Conservation (phyloP, 2,888 invertebrate genomes). For the Drosophila nr. fundita region DNA sequence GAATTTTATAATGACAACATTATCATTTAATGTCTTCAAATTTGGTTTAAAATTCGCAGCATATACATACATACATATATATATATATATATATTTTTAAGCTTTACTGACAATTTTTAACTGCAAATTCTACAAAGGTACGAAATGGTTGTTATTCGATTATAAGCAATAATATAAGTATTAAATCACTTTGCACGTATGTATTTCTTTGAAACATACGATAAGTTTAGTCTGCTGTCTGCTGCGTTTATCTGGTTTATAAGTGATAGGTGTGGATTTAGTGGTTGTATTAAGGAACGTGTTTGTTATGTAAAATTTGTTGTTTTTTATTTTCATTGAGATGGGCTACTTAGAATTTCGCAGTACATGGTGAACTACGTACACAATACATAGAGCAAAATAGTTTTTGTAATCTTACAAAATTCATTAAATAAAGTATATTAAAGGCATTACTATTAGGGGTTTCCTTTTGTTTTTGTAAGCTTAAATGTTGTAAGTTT, state of each 20-base stretch:
- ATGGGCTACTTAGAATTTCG: constrained; percentile 43
- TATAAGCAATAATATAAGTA: constrained; percentile 42
- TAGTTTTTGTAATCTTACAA: constrained; percentile 43
- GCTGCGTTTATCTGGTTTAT: constrained; percentile 23
- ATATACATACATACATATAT: background rate
- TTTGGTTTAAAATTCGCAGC: constrained; percentile 47
- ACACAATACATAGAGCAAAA: constrained; percentile 64
- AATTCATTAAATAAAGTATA: constrained; percentile 61
- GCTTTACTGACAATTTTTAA: constrained; percentile 82
- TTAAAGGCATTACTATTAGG: constrained; percentile 50
- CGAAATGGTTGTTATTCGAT: constrained; percentile 63
- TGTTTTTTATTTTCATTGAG: constrained; percentile 43
- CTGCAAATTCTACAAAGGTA: constrained; percentile 85
- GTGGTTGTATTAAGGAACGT: constrained; percentile 61
- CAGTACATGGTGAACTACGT: constrained; percentile 61
- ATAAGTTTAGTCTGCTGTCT: constrained; percentile 28
- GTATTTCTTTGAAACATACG: constrained; percentile 33
- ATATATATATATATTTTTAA: constrained; percentile 17
- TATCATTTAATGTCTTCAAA: constrained; percentile 42
- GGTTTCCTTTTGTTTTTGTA: constrained; percentile 27
- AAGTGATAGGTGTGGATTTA: constrained; percentile 31
- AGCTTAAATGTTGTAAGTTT: constrained; percentile 46
- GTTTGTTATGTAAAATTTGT: constrained; percentile 40
- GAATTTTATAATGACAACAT: constrained; percentile 51
- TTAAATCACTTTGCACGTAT: constrained; percentile 34